Percentiles rank a stretch among this genome's conserved stretches.
Conservation (phyloP, 2,888 invertebrate species). For the Philereme transversata region DNA sequence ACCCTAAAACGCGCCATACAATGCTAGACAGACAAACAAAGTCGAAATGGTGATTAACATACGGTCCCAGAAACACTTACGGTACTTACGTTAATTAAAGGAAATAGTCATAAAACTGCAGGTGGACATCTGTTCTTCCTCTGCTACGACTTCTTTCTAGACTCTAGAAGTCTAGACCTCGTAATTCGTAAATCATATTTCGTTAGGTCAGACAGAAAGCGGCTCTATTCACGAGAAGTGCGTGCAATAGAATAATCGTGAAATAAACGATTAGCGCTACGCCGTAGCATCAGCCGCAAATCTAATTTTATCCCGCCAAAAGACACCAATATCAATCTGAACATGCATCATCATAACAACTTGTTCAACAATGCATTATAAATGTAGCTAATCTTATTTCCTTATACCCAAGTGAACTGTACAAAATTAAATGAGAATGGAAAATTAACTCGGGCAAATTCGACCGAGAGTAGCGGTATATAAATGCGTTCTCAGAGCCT, state of each 20-base stretch:
- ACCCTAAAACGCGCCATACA: too few species aligned
- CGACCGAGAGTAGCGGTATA: conserved; percentile 56
- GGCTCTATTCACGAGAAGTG: neutral
- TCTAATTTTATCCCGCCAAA: conserved; percentile 38
- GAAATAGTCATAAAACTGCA: too few species aligned
- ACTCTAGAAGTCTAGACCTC: too few species aligned
- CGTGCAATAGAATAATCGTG: conserved; percentile 9
- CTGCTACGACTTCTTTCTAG: too few species aligned
- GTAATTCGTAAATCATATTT: too few species aligned
- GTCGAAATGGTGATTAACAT: too few species aligned
- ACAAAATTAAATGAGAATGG: conserved; percentile 46
- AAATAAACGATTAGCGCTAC: conserved; percentile 37
- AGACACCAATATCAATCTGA: conserved; percentile 20
- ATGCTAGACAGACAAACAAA: too few species aligned
- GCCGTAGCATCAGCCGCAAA: conserved; percentile 38
- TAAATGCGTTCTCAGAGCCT: conserved; percentile 54
- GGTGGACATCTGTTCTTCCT: too few species aligned
- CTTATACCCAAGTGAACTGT: conserved; percentile 44
- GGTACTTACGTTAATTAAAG: too few species aligned
- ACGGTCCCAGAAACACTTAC: too few species aligned
- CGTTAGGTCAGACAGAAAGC: too few species aligned
- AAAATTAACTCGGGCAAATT: conserved; percentile 40
- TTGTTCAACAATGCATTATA: conserved; percentile 20
- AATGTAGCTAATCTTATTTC: conserved; percentile 11
- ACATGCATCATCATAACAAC: conserved; percentile 10